Conservation (phyloP, 1,140 invertebrate genomes). For the Diabrotica virgifera region DNA sequence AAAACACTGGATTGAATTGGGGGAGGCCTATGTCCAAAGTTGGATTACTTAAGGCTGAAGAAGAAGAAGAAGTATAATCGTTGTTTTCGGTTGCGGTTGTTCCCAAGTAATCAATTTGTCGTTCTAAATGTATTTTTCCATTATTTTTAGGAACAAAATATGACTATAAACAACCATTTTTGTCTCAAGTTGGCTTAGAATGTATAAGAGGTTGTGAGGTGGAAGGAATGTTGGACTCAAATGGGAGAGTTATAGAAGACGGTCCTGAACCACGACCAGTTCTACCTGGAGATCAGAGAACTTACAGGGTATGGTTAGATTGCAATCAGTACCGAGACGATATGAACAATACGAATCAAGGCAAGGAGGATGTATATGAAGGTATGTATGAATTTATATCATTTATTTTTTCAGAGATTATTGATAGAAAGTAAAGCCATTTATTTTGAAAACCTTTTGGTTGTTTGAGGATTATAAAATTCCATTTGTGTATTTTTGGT, state of each 20-base stretch:
- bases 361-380: slow-evolving; percentile 61
- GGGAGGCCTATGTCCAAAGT: no score
- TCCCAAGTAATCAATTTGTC: no score
- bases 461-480: no score
- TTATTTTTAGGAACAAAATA: slow-evolving; percentile 67
- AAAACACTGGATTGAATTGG: no score
- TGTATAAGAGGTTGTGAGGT: slow-evolving; percentile 97
- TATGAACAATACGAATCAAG: slow-evolving; percentile 77
- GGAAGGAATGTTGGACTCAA: slow-evolving; percentile 96
- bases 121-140: background rate
- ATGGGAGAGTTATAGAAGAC: slow-evolving; percentile 96
- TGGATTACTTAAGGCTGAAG: no score
- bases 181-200: slow-evolving; percentile 86
- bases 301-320: slow-evolving; percentile 91
- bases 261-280: slow-evolving; percentile 85
- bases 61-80: no score
- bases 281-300: slow-evolving; percentile 84
- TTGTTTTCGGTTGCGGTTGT: no score
- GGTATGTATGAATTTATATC: slow-evolving; percentile 13
- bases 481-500: no score
- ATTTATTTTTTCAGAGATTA: no score
- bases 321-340: slow-evolving; percentile 95
- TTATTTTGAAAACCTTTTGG: no score
- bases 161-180: slow-evolving; percentile 77
- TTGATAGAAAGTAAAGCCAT: no score